These are phyloP conservation scores for Eubasilissa splendida DNA, from an alignment of 2,888 invertebrate genomes.

Conservation along the genomic window DNA sequence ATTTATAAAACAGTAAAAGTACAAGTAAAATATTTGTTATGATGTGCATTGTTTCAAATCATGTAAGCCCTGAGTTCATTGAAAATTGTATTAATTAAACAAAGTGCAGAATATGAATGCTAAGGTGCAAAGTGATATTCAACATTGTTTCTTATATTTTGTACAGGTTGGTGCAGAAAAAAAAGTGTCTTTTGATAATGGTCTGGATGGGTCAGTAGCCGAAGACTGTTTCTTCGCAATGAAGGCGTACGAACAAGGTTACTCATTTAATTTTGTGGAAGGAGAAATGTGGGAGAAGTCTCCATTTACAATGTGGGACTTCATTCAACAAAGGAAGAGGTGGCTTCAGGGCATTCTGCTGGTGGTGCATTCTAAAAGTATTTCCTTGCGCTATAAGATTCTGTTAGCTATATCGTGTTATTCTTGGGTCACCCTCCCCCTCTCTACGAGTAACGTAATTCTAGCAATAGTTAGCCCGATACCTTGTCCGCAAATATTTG, in stretches of 20 bases:
- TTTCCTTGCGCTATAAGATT: constrained; percentile 85
- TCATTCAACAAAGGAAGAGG: constrained; percentile 95
- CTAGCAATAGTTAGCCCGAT: constrained; percentile 90
- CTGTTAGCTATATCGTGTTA: constrained; percentile 92
- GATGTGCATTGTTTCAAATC: too few relatives aligned
- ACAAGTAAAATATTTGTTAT: too few relatives aligned
- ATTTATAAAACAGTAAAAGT: too few relatives aligned
- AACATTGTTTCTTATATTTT: constrained; percentile 3
- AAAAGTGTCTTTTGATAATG: constrained; percentile 95
- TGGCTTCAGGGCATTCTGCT: constrained; percentile 95
- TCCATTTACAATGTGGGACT: constrained; percentile 95
- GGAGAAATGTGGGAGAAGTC: constrained; percentile 99
- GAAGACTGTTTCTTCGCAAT: constrained; percentile 98
- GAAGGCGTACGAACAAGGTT: constrained; percentile 93
- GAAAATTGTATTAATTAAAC: too few relatives aligned
- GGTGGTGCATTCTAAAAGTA: constrained; percentile 89
- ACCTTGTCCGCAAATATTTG: constrained; percentile 86
- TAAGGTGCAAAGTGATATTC: background rate
- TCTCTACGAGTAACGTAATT: constrained; percentile 91
- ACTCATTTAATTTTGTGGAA: constrained; percentile 94
- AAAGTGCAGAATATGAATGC: too few relatives aligned
- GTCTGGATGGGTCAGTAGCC: constrained; percentile 96
- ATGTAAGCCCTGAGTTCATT: too few relatives aligned
- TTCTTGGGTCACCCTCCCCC: constrained; percentile 95
- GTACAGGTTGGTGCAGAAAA: constrained; percentile 90